Conservation (phyloP, 2,888 invertebrate genomes). For the Cylindroiulus punctatus region DNA sequence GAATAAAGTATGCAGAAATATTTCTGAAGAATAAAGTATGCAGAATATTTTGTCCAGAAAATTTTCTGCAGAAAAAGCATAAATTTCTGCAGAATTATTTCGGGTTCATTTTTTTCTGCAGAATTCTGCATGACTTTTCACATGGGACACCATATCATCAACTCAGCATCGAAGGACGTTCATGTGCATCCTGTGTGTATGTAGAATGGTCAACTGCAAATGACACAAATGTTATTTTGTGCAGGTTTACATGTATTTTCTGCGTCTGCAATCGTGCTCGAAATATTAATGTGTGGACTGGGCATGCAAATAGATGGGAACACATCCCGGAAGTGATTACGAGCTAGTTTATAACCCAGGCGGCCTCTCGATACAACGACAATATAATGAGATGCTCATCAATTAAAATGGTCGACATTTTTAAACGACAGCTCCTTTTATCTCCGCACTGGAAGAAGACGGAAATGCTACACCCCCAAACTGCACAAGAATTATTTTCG, state of each 20-base stretch:
- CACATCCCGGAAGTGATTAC: conserved; percentile 27
- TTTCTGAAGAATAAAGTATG: too few relatives aligned
- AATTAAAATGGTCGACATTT: conserved; percentile 17
- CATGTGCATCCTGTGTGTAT: too few relatives aligned
- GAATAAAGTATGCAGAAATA: too few relatives aligned
- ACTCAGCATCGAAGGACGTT: too few relatives aligned
- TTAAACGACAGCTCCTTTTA: not conserved
- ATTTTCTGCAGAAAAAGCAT: too few relatives aligned
- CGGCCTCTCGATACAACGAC: not conserved
- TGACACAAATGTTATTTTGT: too few relatives aligned
- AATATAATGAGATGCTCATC: conserved; percentile 42
- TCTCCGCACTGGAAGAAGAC: not conserved
- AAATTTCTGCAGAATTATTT: too few relatives aligned
- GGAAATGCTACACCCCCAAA: conserved; percentile 1
- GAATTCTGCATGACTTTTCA: too few relatives aligned
- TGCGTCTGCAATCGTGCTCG: not conserved
- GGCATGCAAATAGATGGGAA: conserved; percentile 22
- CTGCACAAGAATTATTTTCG: not conserved
- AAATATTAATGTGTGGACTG: not conserved
- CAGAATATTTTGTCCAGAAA: too few relatives aligned
- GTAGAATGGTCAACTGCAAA: too few relatives aligned
- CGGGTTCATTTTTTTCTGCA: too few relatives aligned
- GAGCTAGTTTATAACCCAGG: not conserved
- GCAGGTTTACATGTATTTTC: not conserved
- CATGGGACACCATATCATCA: too few relatives aligned